Evolutionary conservation across 2,888 invertebrate species (phyloP), one percentile per base, ranked within the genome.

Genomic region (Xanthia icteritia): DNA sequence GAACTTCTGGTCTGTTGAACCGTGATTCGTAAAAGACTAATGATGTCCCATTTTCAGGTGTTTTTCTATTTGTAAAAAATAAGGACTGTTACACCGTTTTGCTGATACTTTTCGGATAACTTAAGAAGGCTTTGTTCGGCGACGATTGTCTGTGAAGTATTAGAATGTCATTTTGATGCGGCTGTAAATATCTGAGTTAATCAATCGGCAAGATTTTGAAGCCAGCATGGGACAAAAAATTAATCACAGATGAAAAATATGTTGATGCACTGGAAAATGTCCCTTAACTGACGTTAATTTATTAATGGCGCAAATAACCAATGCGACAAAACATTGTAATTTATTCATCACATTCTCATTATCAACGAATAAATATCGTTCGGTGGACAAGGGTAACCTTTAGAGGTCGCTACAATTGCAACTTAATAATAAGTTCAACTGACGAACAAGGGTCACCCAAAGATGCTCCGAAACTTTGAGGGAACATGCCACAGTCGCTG

Each of bases 11-110:
- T 91, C 92, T 90, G 88, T 79, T 92, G 92, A 89, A 90, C 91
- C 88, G 91, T 89, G 91, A 92, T 92, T 92, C 89, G 91, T 90
- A 91, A 91, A 90, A 92, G 92, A 81, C 88, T 94, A 94, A 94
- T 94, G 94, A 92, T 85, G 83, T 91, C 89, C 88, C 89, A 89
- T 82, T 85, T 86, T 81, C 81, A 82, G 71, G 81, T 81, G 78
- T 77, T 81, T 82, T 84, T 83, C 67, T 76, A 74, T 77, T 86
- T 74, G 79, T 36, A 70, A 45, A 82, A 73, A 81, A 77, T 82
- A 80, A 71, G 51, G 23, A 42, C 64, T 68, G 23, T 51, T 83
- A 27, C 31, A 65, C 51, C 36, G 63, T 77, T 77, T 64, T 64
- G 13, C 39, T 58, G 66, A 77, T 76, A 77, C 66, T 70, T 76